Conservation (phyloP, 2,888 invertebrate species). For the Aricia artaxerxes region DNA sequence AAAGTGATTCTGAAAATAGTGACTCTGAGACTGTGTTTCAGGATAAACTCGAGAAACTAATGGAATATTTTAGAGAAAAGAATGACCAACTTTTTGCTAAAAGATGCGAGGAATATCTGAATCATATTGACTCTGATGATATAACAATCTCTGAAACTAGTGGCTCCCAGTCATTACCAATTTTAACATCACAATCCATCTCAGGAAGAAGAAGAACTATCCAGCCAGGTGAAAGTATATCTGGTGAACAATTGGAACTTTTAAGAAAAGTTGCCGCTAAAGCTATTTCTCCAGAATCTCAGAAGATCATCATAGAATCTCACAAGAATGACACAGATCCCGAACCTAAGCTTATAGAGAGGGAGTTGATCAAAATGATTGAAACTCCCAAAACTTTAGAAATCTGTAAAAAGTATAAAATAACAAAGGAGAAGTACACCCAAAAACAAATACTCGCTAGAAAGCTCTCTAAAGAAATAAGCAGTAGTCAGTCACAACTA, state of each 20-base stretch:
- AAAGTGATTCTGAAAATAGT: slow-evolving; percentile 80
- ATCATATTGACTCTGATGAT: slow-evolving; percentile 75
- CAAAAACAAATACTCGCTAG: slow-evolving; percentile 74
- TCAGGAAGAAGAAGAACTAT: slow-evolving; percentile 79
- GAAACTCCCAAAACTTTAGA: slow-evolving; percentile 74
- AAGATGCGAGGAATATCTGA: slow-evolving; percentile 81
- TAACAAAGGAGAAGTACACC: slow-evolving; percentile 74
- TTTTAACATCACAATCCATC: slow-evolving; percentile 74
- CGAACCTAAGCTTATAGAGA: slow-evolving; percentile 78
- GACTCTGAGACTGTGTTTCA: slow-evolving; percentile 84
- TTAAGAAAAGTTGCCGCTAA: slow-evolving; percentile 81
- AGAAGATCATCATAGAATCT: slow-evolving; percentile 79
- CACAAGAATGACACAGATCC: slow-evolving; percentile 77
- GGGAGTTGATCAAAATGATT: slow-evolving; percentile 76
- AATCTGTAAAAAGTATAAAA: slow-evolving; percentile 77
- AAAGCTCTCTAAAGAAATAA: slow-evolving; percentile 81
- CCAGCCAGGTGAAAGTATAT: slow-evolving; percentile 82
- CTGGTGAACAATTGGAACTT: slow-evolving; percentile 80
- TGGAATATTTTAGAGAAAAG: slow-evolving; percentile 85
- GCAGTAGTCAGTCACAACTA: slow-evolving; percentile 84
- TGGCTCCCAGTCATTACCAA: slow-evolving; percentile 72
- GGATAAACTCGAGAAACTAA: slow-evolving; percentile 86
- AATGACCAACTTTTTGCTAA: slow-evolving; percentile 84
- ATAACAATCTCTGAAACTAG: slow-evolving; percentile 76
- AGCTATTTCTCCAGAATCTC: slow-evolving; percentile 76